Evolutionary conservation across 2,797 vertebrate genomes (phyloP), one percentile per base, ranked within the genome.

Genomic region (Ptychobarbus kaznakovi): DNA sequence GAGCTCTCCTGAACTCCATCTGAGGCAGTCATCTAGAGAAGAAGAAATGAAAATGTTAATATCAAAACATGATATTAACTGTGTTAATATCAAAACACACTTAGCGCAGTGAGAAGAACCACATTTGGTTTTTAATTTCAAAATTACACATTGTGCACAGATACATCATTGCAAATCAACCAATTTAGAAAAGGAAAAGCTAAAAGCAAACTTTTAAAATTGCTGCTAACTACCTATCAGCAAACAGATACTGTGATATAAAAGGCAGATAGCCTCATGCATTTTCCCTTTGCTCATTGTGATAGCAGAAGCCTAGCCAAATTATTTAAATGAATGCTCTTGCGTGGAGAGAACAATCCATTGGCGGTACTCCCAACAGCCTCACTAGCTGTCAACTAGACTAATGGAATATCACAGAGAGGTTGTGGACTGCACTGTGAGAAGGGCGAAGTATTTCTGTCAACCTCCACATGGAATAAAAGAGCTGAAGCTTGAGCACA

Each of bases 1-100:
- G 84, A 1, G 61, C 98, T 99, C 93, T 97, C 95, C 93, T 99
- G 97, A 13, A 99, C 96, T 1, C 98, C 97, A 73, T 99, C 98
- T 61, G 97, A 99, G 15, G 98, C 97, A 40, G 94, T 91, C 87
- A 99, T 96, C 98, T 99, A 91, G 20, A 73, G 74, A 85, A 58
- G 11, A 84, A 38, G 18, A 4, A 58, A 77, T 77, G 0, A 65
- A 82, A 74, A 53, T 18, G 6, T 72, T 56, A 15, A 74, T 42
- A 28, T 70, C 15, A 72, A 58, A 51, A 58, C 38, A 0, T 12
- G 35, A 58, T 44, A 44, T 44, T 11, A 42, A 42, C 9, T 2
- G 9, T 42, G 42, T 42, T 42, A 10, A 42, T 10, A 11, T 44
- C 10, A 44, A 65, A 65, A 65, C 25, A 65, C 25, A 65, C 10